Base-by-base conservation (phyloP, 2,113 vertebrate species). In the Rhizomys pruinosus region DNA sequence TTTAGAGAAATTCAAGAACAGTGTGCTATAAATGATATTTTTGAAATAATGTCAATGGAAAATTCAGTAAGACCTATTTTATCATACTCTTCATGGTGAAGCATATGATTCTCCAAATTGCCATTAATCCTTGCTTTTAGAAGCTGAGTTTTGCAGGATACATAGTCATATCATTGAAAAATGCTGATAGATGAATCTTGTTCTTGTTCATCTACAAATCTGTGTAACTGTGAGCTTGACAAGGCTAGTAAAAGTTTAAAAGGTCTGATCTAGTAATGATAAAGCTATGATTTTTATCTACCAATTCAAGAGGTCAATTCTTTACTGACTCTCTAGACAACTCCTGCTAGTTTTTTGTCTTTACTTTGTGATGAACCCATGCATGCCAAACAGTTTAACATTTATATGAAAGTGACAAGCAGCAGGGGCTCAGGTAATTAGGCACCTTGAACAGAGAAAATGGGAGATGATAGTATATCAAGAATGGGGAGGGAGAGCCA, bases 91-190 rank as follows among this genome's bases (percentile, higher is more conserved):
- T 89, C 57, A 84, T 6, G 87, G 11, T 78, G 37, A 87, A 78
- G 23, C 92, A 55, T 63, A 20, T 87, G 25, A 89, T 91, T n/a
- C 16, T 94, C 17, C 47, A 87, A 34, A 47, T 79, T 93, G 47
- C 87, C 42, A 86, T 2, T 29, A 85, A 66, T 77, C 23, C 15
- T 88, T 81, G 20, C 20, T 82, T 89, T 95, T 72, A 66, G 77
- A 90, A 92, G 29, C 27, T 29, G 55, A 13, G 3, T 88, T 95
- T 85, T 39, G 34, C 9, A 87, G 52, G 55, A 13, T 32, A 34
- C 22, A 9, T 81, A 37, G 52, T 20, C 59, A 1, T 47, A 4
- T 68, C 29, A 52, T 91, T 81, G 27, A 72, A 37, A n/a, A 39
- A 16, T 82, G 20, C 34, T 89, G 15, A 10, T 12, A 42, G 63